phyloP scores from a whole-genome alignment of 1,140 invertebrate species.

The Anagrus nilaparvatae region DNA sequence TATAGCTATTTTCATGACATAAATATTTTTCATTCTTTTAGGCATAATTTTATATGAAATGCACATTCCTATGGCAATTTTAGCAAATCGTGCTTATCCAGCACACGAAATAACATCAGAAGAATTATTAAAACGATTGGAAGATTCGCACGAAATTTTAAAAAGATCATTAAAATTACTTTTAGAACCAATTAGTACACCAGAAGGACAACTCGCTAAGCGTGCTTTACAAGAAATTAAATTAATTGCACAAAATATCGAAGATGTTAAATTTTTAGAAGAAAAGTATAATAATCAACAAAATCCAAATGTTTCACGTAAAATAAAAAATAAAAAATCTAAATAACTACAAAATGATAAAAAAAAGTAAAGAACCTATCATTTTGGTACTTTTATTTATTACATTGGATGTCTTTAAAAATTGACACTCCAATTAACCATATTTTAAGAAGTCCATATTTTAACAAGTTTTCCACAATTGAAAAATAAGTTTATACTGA shows the following conservation, averaged over 20 bases:
- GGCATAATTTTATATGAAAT: slow-evolving; percentile 66
- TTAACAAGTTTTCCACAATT: not conserved
- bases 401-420: not conserved
- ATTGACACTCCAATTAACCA: not conserved
- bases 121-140: slow-evolving; percentile 46
- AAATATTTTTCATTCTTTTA: slow-evolving; percentile 24
- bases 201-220: slow-evolving; percentile 58
- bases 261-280: slow-evolving; percentile 31
- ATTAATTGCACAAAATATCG: slow-evolving; percentile 47
- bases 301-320: not conserved
- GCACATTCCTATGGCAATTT: slow-evolving; percentile 52
- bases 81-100: slow-evolving; percentile 51
- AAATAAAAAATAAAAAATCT: slow-evolving; percentile 2
- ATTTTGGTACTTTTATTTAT: not conserved
- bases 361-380: not conserved
- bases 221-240: slow-evolving; percentile 56
- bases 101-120: slow-evolving; percentile 42
- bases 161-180: slow-evolving; percentile 54
- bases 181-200: slow-evolving; percentile 58
- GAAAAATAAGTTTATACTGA: not conserved
- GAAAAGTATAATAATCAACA: slow-evolving; percentile 7
- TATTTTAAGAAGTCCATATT: no score
- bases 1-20: not conserved
- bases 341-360: not conserved
- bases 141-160: slow-evolving; percentile 49